phyloP scores from a whole-genome alignment of 1,140 invertebrate species.

The Scaptomyza montana region DNA sequence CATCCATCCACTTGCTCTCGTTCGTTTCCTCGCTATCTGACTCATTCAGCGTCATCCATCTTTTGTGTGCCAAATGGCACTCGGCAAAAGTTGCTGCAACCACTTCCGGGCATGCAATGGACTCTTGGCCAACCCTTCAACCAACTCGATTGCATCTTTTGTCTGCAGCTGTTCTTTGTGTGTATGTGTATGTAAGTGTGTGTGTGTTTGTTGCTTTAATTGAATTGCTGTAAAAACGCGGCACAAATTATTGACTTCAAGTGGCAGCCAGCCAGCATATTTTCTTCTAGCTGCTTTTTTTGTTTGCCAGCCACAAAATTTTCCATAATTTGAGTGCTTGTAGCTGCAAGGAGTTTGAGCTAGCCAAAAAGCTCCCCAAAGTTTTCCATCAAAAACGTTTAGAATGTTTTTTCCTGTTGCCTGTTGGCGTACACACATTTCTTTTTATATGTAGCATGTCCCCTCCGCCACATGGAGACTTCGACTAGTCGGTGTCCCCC shows the following conservation, averaged over 20 bases:
- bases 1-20: not conserved
- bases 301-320: constrained; percentile 38
- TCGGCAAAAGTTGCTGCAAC: constrained; percentile 58
- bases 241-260: constrained; percentile 50
- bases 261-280: constrained; percentile 48
- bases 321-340: constrained; percentile 56
- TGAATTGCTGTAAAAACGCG: constrained; percentile 63
- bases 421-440: constrained; percentile 47
- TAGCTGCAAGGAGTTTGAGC: constrained; percentile 49
- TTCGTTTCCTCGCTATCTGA: constrained; percentile 12
- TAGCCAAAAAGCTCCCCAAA: constrained; percentile 52
- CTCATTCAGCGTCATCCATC: constrained; percentile 14
- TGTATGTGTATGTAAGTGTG: not conserved
- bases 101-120: constrained; percentile 54
- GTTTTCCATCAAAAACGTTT: constrained; percentile 63
- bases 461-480: constrained; percentile 24
- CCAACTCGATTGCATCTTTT: constrained; percentile 54
- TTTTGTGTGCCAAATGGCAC: constrained; percentile 59
- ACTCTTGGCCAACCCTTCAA: constrained; percentile 45
- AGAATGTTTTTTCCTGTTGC: constrained; percentile 60
- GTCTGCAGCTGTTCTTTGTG: constrained; percentile 30
- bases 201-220: constrained; percentile 40
- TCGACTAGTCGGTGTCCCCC: constrained; percentile 18
- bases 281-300: constrained; percentile 18
- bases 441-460: constrained; percentile 29